Conservation (phyloP, 1,140 invertebrate genomes). For the Aricia agestis region DNA sequence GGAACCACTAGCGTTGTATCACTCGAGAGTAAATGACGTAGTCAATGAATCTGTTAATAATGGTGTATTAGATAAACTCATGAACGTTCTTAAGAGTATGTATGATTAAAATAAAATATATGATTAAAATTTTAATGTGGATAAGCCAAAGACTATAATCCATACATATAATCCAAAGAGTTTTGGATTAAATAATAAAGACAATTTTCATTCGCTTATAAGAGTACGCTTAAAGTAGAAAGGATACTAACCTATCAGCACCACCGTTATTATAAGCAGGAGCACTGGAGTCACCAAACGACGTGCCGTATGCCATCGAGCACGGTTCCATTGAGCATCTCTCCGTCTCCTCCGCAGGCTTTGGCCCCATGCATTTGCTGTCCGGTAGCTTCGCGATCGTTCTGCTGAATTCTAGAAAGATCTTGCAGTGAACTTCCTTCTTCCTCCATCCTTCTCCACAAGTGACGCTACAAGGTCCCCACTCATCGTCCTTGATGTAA, state of each 20-base stretch:
- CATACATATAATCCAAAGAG: too few relatives aligned
- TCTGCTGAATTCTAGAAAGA: slow-evolving; percentile 92
- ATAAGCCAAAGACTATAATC: too few relatives aligned
- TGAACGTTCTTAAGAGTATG: slow-evolving; percentile 25
- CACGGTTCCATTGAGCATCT: slow-evolving; percentile 87
- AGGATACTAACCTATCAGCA: slow-evolving; percentile 48
- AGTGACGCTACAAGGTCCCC: slow-evolving; percentile 91
- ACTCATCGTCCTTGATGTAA: slow-evolving; percentile 81
- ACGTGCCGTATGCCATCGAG: slow-evolving; percentile 78
- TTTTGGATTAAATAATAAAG: too few relatives aligned
- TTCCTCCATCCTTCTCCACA: slow-evolving; percentile 92
- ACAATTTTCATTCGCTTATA: too few relatives aligned
- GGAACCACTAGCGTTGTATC: slow-evolving; percentile 30
- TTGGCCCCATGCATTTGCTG: slow-evolving; percentile 89
- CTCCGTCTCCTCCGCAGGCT: slow-evolving; percentile 87
- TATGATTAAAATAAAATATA: neutral
- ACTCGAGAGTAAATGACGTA: slow-evolving; percentile 53
- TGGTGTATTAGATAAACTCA: slow-evolving; percentile 46
- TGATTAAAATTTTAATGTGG: neutral
- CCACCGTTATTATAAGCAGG: slow-evolving; percentile 51
- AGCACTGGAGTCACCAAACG: slow-evolving; percentile 80
- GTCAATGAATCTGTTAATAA: slow-evolving; percentile 49
- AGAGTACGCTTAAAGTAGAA: too few relatives aligned
- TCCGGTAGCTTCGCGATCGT: slow-evolving; percentile 92
- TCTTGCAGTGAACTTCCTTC: slow-evolving; percentile 92